Conservation (phyloP, 2,113 vertebrate genomes). For the Nothoprocta perdicaria region DNA sequence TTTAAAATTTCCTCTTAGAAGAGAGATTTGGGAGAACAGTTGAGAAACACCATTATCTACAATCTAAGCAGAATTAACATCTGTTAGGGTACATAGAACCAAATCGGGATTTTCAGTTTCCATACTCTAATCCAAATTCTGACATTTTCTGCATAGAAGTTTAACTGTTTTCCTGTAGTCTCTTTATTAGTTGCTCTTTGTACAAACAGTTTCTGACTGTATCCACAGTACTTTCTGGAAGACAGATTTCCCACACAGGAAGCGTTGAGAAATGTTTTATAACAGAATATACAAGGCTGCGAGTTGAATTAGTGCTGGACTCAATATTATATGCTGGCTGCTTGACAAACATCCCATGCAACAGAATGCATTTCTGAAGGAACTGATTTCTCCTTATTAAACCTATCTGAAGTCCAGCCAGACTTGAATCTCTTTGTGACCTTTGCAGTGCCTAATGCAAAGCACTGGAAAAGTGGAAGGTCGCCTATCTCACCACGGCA, state of each 20-base stretch:
- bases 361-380: background rate
- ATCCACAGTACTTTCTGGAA: background rate
- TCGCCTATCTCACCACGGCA: background rate
- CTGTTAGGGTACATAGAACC: rapidly evolving
- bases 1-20: background rate
- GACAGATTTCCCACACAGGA: background rate
- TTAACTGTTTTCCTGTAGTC: background rate
- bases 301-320: background rate
- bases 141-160: background rate
- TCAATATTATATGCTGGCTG: background rate
- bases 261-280: background rate
- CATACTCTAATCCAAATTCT: background rate
- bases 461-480: background rate
- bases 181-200: background rate
- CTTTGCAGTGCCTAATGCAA: background rate
- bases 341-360: background rate
- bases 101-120: background rate
- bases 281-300: background rate
- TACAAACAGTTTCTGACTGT: background rate
- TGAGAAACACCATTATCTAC: background rate
- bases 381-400: background rate
- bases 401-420: background rate
- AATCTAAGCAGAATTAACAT: background rate
- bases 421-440: background rate
- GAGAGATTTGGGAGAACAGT: background rate